Evolutionary conservation across 1,140 invertebrate genomes (phyloP).

Genomic region (Diprion similis): DNA sequence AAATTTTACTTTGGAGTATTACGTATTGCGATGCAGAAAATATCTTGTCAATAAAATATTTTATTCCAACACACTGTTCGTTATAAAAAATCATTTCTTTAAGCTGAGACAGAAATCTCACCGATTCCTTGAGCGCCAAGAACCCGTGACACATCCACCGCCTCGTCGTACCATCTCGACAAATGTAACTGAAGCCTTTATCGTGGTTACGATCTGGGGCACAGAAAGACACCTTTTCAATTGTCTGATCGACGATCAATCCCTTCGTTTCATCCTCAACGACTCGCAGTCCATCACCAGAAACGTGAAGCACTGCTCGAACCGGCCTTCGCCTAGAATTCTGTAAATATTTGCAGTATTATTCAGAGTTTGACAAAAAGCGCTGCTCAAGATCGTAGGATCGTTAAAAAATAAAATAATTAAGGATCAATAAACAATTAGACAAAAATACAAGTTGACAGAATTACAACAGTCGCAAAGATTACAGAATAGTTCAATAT

Average conservation of each 20-base stretch:
- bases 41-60: too few relatives aligned
- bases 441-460: too few relatives aligned
- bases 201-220: conserved; percentile 98
- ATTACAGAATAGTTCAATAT: too few relatives aligned
- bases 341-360: conserved; percentile 63
- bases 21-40: neutral
- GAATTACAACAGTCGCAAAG: too few relatives aligned
- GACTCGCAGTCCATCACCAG: conserved; percentile 95
- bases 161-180: conserved; percentile 81
- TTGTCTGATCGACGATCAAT: conserved; percentile 99
- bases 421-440: neutral
- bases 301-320: conserved; percentile 92
- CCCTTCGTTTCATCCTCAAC: conserved; percentile 99
- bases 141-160: conserved; percentile 99
- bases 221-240: conserved; percentile 99
- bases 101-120: conserved; percentile 49
- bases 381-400: neutral
- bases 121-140: conserved; percentile 92
- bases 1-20: too few relatives aligned
- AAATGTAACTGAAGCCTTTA: conserved; percentile 95
- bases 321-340: conserved; percentile 87
- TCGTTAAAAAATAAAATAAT: neutral
- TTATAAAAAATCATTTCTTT: neutral
- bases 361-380: neutral
- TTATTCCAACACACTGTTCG: neutral